Evolutionary conservation across 2,888 invertebrate genomes (phyloP).

Genomic region (Leptinotarsa tumamoca): DNA sequence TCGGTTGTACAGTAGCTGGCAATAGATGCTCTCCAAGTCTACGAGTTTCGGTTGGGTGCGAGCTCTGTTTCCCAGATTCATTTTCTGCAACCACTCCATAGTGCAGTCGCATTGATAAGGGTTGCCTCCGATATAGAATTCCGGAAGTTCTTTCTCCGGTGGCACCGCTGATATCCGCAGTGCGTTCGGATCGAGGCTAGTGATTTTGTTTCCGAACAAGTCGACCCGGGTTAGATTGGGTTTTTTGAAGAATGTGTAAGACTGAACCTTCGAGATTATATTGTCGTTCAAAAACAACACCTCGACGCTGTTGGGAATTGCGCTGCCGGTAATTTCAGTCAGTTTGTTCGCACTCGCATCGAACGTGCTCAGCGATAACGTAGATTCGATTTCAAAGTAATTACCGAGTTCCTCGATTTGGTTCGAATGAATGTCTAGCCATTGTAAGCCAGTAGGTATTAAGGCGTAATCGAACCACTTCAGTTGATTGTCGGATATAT

Average conservation of each 20-base stretch:
- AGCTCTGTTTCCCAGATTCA: constrained; percentile 79
- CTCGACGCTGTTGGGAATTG: constrained; percentile 86
- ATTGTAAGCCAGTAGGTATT: constrained; percentile 85
- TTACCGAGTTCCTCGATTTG: constrained; percentile 86
- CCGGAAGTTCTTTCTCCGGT: constrained; percentile 78
- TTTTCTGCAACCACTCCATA: constrained; percentile 91
- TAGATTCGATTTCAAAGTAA: constrained; percentile 86
- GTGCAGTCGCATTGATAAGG: constrained; percentile 90
- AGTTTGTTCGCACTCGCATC: constrained; percentile 86
- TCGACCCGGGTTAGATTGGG: constrained; percentile 86
- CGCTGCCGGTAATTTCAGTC: constrained; percentile 84
- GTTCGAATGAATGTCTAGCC: constrained; percentile 88
- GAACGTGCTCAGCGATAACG: constrained; percentile 81
- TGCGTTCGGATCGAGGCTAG: constrained; percentile 80
- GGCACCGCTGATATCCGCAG: constrained; percentile 82
- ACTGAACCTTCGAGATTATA: constrained; percentile 84
- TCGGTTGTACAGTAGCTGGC: constrained; percentile 83
- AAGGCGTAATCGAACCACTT: constrained; percentile 88
- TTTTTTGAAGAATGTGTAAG: constrained; percentile 89
- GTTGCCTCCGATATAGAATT: constrained; percentile 88
- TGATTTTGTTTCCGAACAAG: constrained; percentile 83
- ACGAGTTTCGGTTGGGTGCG: constrained; percentile 85
- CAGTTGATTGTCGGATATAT: constrained; percentile 87
- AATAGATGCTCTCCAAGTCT: constrained; percentile 86
- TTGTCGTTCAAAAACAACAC: constrained; percentile 84